Evolutionary conservation across 2,113 vertebrate genomes (phyloP), one percentile per base, ranked within the genome.

Genomic region (Dasyornis broadbenti): DNA sequence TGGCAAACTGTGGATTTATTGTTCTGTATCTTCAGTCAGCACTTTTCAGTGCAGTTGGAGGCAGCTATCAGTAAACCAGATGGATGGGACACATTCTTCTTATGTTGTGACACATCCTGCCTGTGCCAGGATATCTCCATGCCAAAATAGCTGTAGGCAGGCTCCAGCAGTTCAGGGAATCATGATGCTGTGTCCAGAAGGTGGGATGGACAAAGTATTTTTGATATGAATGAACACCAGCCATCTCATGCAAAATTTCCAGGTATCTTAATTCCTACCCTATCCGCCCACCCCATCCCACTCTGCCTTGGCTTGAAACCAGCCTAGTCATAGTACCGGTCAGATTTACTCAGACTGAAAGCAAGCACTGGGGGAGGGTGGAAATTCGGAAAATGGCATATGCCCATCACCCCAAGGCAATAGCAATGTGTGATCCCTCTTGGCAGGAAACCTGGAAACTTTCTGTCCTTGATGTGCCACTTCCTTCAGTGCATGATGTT

Each of bases 141-240:
- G 39, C 42, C 75, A 57, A 64, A 81, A 33, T 16, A 66, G 24
- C 26, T 37, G 2, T 7, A n/a, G 54, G 18, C n/a, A 53, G 80
- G 59, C 53, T 45, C 26, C 15, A 26, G 31, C 3, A 7, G 28
- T 42, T 65, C 37, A 35, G 44, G 37, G 5, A 19, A 60, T 45
- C 2, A 3, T 11, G 17, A 10, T n/a, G 40, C 37, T 80, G 10
- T 37, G n/a, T 54, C 49, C 1, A 0, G 33, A 52, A 64, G 14
- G 26, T 42, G 63, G 10, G 27, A 53, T 39, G 50, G 20, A 45
- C 39, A 18, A 61, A 5, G 8, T 15, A 50, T 73, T 60, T 90
- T 56, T 47, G 21, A 73, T 33, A 35, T 0, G 0, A 12, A 11
- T 0, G 1, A 76, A 30, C 2, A 8, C 13, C n/a, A 53, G 39